Evolutionary conservation across 2,797 vertebrate species (phyloP), one percentile per base, ranked within the genome.

Genomic region (Lepidocolaptes lacrymiger): DNA sequence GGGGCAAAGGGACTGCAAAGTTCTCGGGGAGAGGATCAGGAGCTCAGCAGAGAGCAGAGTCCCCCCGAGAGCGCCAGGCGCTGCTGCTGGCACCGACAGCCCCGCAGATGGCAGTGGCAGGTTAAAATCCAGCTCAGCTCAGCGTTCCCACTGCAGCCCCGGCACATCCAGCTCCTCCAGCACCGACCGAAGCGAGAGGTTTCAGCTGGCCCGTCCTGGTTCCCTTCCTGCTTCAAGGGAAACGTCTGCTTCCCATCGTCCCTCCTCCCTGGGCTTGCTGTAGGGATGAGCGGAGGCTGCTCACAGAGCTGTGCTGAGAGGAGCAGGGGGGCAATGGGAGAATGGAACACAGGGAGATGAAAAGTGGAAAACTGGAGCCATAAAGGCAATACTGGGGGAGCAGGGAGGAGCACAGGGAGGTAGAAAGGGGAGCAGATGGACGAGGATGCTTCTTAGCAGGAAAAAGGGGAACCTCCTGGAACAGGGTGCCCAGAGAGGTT

Each of bases 71-170:
- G 28, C 0, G 46, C 59, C 27, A 1, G 4, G 67, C 55, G 46
- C 6, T 4, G 21, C 84, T 13, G 5, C 72, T 83, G 81, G 58
- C 96, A 51, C 4, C 6, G 7, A 9, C 18, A 90, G 93, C 91
- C 95, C 94, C 79, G 75, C 78, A 94, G 95, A 19, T 90, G 95
- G 96, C 95, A 96, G 94, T 89, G 94, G 84, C 93, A 95, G 49
- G 89, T 95, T 78, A 66, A 22, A 74, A 94, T 78, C 27, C 91
- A 75, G 59, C 30, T 51, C 55, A 10, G 58, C 43, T 22, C 72
- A 23, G 69, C 8, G 39, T 34, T 75, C 19, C 2, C 1, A 3
- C 3, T 6, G 67, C 66, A 48, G 8, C 14, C 71, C 36, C 66
- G 14, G 76, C 69, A 20, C 12, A 7, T 0, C 3, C 72, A 27